Evolutionary conservation across 2,888 invertebrate genomes (phyloP), one percentile per base, ranked within the genome.

Genomic region (Tenthredo mesomela): DNA sequence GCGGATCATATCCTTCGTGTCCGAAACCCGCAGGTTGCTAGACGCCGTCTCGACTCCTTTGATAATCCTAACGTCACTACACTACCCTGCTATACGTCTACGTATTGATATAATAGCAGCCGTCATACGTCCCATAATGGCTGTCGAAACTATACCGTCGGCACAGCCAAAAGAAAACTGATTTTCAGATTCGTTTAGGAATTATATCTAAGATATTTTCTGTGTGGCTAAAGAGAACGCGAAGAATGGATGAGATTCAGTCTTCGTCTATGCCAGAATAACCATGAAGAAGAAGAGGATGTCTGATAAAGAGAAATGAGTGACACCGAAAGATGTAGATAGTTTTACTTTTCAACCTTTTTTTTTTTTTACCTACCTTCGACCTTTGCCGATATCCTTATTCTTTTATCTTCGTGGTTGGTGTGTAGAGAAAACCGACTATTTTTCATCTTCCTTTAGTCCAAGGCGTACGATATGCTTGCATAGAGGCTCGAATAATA

Each of bases 1-100:
- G 91, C 91, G 92, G 92, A 91, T 92, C 92, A 90, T 92, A 92
- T 91, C 91, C 88, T 91, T 91, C 88, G 85, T 87, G 88, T 90
- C 87, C 88, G 88, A 90, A 88, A 88, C 88, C 87, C 85, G 83
- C 87, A 89, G 89, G 89, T 88, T 88, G 33, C 82, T 29, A 67
- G 82, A 82, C 82, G 82, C 65, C 67, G 82, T 82, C 82, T 82
- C 43, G 47, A 82, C 82, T 65, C 65, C 43, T 82, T 70, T 70
- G 82, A 67, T 82, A 82, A 82, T 82, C 82, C 82, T 29, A 25
- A 29, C 70, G 82, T 50, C 70, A 47, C 43, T 80, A 61, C 61
- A 37, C 54, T n/a, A 37, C 6, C 40, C 21, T 4, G 50, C 21
- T 37, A 40, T 21, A 61, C 80, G 58, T 58, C 50, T 29, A 7